Conservation (phyloP, 2,797 vertebrate species). For the Argya squamiceps region DNA sequence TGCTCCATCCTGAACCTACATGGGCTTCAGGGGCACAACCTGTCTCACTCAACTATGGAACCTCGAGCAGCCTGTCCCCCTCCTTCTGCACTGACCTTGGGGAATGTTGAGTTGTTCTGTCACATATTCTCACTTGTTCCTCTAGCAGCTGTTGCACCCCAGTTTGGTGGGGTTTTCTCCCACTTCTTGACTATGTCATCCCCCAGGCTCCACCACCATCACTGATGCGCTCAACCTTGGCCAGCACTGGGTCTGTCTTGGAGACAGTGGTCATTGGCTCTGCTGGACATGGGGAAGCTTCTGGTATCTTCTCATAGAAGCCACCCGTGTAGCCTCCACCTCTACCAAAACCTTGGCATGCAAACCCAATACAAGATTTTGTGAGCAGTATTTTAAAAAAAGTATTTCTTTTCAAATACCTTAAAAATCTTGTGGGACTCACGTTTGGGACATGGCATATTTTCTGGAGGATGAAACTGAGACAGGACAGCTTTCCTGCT, state of each 20-base stretch:
- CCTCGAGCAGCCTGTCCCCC: neutral
- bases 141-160: neutral
- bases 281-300: fast-evolving
- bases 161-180: neutral
- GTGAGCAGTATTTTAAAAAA: neutral
- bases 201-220: fast-evolving
- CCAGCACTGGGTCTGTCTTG: neutral
- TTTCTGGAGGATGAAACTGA: neutral
- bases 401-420: neutral
- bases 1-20: neutral
- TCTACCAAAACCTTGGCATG: neutral
- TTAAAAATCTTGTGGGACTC: neutral
- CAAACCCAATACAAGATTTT: neutral
- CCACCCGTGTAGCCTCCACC: neutral
- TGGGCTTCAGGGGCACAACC: neutral
- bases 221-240: neutral
- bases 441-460: neutral
- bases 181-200: neutral
- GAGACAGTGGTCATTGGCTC: neutral
- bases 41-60: neutral
- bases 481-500: neutral
- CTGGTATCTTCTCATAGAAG: neutral
- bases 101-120: neutral
- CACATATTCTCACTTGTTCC: neutral
- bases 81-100: neutral